These are phyloP conservation scores for Polyommatus icarus DNA, from an alignment of 2,888 invertebrate species.

Conservation along the genomic window DNA sequence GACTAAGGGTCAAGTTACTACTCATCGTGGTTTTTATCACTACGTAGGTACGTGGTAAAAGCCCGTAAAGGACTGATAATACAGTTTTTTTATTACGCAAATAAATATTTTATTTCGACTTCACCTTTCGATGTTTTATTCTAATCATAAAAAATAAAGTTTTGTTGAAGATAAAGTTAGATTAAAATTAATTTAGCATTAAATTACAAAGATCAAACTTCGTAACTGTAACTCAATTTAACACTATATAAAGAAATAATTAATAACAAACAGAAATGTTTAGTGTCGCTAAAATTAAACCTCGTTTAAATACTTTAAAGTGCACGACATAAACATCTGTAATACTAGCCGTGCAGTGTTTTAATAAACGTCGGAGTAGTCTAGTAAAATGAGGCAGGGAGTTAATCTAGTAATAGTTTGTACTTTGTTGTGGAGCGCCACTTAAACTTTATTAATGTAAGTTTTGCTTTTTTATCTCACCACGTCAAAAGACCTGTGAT, in stretches of 20 bases:
- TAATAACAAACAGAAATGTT: not conserved
- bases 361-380: not conserved
- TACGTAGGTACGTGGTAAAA: too few species aligned
- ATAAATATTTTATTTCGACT: too few species aligned
- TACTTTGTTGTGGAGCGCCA: slow-evolving; percentile 18
- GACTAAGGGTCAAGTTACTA: too few species aligned
- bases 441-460: slow-evolving; percentile 28
- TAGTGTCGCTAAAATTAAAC: not conserved
- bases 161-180: too few species aligned
- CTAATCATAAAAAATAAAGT: too few species aligned
- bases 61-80: too few species aligned
- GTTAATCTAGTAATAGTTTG: slow-evolving; percentile 25
- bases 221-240: not conserved
- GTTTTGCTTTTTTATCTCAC: not conserved
- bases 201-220: too few species aligned
- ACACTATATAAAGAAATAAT: not conserved
- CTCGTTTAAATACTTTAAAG: not conserved
- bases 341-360: not conserved
- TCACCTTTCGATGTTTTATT: too few species aligned
- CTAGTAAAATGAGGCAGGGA: slow-evolving; percentile 22
- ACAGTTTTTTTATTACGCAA: too few species aligned
- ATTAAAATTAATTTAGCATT: too few species aligned
- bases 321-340: not conserved
- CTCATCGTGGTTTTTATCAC: too few species aligned
- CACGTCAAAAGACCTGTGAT: slow-evolving; percentile 6